A percentile compares a stretch with the other conserved stretches of the same genome.
phyloP scores from a whole-genome alignment of 2,888 invertebrate species.

The Cabera pusaria region DNA sequence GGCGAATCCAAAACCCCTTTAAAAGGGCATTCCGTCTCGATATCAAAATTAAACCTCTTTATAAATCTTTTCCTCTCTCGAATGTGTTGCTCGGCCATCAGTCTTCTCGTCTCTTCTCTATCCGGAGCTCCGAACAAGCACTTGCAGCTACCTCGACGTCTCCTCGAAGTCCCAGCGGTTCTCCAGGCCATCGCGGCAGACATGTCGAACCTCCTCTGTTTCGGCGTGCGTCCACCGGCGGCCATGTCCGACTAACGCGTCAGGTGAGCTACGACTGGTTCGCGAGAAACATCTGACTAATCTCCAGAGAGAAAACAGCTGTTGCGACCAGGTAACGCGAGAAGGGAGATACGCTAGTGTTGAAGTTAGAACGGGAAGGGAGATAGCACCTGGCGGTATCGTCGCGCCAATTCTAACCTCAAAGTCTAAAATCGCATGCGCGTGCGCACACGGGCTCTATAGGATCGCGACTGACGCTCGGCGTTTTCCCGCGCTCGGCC shows the following conservation, averaged over 20 bases:
- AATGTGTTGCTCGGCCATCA: slow-evolving; percentile 84
- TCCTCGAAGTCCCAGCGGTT: slow-evolving; percentile 59
- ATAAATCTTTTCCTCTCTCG: slow-evolving; percentile 83
- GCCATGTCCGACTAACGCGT: slow-evolving; percentile 66
- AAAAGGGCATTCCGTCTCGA: slow-evolving; percentile 71
- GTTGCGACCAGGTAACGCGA: slow-evolving; percentile 69
- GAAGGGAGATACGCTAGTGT: slow-evolving; percentile 47
- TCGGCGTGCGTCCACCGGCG: slow-evolving; percentile 75
- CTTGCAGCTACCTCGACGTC: slow-evolving; percentile 75
- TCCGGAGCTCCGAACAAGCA: slow-evolving; percentile 85
- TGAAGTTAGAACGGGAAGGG: slow-evolving; percentile 61
- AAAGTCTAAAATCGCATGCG: slow-evolving; percentile 46
- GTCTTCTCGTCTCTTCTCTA: slow-evolving; percentile 80
- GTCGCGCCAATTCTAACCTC: slow-evolving; percentile 81
- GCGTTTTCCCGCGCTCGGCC: slow-evolving; percentile 69
- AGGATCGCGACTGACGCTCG: slow-evolving; percentile 57
- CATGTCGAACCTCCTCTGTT: slow-evolving; percentile 71
- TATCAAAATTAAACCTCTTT: slow-evolving; percentile 84
- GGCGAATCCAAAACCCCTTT: slow-evolving; percentile 70
- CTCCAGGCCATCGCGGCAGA: slow-evolving; percentile 65
- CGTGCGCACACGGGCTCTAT: slow-evolving; percentile 63
- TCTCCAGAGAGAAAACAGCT: slow-evolving; percentile 82
- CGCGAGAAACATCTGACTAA: slow-evolving; percentile 82
- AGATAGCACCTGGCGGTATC: slow-evolving; percentile 71
- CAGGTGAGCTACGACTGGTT: slow-evolving; percentile 77